phyloP scores from a whole-genome alignment of 53 echinoderm and acorn worm genomes.

The Holothuria leucospilota region DNA sequence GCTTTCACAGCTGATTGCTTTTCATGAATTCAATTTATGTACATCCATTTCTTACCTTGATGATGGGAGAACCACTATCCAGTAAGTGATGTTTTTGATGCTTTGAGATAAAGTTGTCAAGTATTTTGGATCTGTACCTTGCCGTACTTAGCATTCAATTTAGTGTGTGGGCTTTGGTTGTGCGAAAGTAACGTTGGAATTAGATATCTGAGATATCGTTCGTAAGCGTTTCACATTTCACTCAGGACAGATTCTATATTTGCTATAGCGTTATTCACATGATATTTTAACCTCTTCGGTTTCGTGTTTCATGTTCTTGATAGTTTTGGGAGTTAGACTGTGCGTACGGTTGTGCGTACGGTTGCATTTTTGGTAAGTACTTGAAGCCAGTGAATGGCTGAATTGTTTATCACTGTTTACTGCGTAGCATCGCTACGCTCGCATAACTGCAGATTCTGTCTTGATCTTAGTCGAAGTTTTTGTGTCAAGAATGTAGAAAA shows the following conservation, averaged over 20 bases:
- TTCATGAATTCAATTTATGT: neutral
- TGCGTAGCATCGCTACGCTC: no score
- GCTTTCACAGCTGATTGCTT: conserved; percentile 32
- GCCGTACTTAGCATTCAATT: conserved; percentile 6
- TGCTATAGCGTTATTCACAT: neutral
- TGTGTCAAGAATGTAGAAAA: no score
- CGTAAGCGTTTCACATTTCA: conserved; percentile 25
- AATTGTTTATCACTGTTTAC: no score
- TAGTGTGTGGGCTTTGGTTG: conserved; percentile 24
- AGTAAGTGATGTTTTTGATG: conserved; percentile 19
- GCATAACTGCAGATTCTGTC: no score
- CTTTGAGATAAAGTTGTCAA: neutral
- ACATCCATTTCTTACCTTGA: conserved; percentile 18
- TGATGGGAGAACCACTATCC: conserved; percentile 20
- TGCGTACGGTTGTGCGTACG: no score
- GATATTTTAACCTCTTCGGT: no score
- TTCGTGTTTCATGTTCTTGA: no score
- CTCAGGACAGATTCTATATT: conserved; percentile 12
- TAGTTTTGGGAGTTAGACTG: no score
- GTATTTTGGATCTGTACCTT: conserved; percentile 11
- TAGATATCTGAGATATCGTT: conserved; percentile 20
- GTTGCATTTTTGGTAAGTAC: no score
- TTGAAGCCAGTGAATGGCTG: no score
- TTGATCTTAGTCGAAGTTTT: no score
- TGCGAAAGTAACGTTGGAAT: conserved; percentile 28